Percentiles rank a stretch among this genome's conserved stretches.
These are phyloP conservation scores for Labeo calbasu DNA, from an alignment of 2,797 vertebrate genomes.

Conservation along the genomic window DNA sequence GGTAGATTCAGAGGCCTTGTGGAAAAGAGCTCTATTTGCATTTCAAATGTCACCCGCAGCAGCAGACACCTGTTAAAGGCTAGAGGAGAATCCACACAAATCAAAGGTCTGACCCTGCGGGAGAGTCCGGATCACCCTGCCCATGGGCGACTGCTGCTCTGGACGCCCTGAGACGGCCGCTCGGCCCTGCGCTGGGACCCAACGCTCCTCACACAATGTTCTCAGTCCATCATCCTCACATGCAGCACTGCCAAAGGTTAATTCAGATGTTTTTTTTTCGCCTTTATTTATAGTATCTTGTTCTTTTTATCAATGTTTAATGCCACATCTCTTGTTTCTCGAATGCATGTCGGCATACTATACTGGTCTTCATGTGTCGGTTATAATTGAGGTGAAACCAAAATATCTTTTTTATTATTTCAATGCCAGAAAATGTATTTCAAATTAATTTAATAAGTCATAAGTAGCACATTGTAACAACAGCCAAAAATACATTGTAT, in stretches of 20 bases:
- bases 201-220: constrained; percentile 17
- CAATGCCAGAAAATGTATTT: background rate
- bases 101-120: constrained; percentile 69
- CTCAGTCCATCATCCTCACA: constrained; percentile 25
- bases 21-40: constrained; percentile 71
- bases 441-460: too few species aligned
- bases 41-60: constrained; percentile 67
- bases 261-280: background rate
- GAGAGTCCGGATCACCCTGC: constrained; percentile 57
- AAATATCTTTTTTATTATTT: background rate
- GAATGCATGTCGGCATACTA: background rate
- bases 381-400: background rate
- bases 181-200: constrained; percentile 32
- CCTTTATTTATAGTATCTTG: constrained; percentile 8
- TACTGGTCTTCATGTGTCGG: background rate
- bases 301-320: constrained; percentile 14
- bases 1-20: constrained; percentile 56
- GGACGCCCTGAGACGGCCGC: constrained; percentile 28
- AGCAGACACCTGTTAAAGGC: constrained; percentile 68
- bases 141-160: constrained; percentile 50
- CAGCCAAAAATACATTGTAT: too few species aligned
- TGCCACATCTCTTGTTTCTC: constrained; percentile 12
- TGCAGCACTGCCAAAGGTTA: constrained; percentile 15
- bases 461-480: too few species aligned
- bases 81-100: constrained; percentile 62